A percentile compares a stretch with the other conserved stretches of the same genome.
Conservation (phyloP, 1,140 invertebrate species). For the Zeugodacus cucurbitae region DNA sequence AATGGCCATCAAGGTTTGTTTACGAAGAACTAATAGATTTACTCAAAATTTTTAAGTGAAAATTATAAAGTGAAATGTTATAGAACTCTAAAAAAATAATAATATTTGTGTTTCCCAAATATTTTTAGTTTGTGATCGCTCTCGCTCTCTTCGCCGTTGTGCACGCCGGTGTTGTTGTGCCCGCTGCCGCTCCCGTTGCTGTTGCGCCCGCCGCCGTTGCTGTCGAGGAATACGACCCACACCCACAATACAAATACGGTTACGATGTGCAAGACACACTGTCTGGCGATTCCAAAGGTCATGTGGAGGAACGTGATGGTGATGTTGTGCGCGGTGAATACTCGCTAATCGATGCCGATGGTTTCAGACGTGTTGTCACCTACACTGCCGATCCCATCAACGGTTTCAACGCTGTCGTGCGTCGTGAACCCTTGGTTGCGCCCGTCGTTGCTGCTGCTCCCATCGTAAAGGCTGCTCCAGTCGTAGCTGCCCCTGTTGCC, state of each 20-base stretch:
- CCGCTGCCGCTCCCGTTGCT: conserved; percentile 49
- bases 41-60: not conserved
- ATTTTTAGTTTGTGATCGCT: conserved; percentile 43
- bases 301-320: conserved; percentile 70
- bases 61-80: no score
- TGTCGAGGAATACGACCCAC: conserved; percentile 46
- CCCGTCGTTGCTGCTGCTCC: conserved; percentile 50
- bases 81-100: not conserved
- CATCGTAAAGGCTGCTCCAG: conserved; percentile 51
- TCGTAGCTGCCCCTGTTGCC: conserved; percentile 52
- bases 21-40: not conserved
- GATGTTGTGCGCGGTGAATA: conserved; percentile 68
- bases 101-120: not conserved
- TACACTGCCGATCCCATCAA: conserved; percentile 55
- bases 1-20: conserved; percentile 46
- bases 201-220: conserved; percentile 44
- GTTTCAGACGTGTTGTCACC: conserved; percentile 53
- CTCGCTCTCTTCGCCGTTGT: conserved; percentile 43
- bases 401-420: conserved; percentile 57
- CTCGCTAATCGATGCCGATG: conserved; percentile 68
- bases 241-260: conserved; percentile 70
- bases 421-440: conserved; percentile 59
- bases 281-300: conserved; percentile 73
- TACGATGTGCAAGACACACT: conserved; percentile 72
- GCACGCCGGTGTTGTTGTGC: conserved; percentile 42